Evolutionary conservation across 64 coral and sea anemone species (phyloP).

Genomic region (Stylophora pistillata): DNA sequence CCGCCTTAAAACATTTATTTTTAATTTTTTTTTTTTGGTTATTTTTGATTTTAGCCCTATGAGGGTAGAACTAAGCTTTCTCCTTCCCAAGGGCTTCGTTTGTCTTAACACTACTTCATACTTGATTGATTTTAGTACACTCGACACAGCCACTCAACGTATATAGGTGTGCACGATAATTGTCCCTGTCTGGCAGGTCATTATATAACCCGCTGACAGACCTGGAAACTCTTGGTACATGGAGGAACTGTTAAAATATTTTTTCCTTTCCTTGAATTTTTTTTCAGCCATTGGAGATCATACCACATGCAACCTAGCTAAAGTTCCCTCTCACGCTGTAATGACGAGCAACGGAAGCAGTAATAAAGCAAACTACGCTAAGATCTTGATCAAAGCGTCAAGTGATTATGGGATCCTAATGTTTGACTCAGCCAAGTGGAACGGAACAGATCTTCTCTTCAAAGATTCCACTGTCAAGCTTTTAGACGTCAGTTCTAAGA

Average conservation of each 20-base stretch:
- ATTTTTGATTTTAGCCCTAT: too few relatives aligned
- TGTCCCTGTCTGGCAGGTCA: too few relatives aligned
- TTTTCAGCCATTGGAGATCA: background rate
- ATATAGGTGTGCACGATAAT: too few relatives aligned
- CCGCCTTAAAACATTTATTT: background rate
- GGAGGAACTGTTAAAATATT: too few relatives aligned
- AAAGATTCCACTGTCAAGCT: conserved; percentile 64
- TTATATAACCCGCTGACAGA: too few relatives aligned
- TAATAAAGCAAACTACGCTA: background rate
- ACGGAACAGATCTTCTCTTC: conserved; percentile 48
- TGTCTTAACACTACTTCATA: too few relatives aligned
- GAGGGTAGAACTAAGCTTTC: too few relatives aligned
- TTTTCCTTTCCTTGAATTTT: too few relatives aligned
- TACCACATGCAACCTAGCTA: background rate
- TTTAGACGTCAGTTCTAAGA: conserved; percentile 12
- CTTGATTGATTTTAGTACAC: too few relatives aligned
- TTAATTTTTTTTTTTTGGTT: background rate
- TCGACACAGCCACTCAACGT: too few relatives aligned
- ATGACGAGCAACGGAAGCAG: background rate
- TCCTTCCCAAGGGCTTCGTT: too few relatives aligned
- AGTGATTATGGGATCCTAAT: background rate
- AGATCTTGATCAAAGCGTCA: background rate
- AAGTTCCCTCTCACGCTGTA: conserved; percentile 19
- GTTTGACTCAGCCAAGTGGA: background rate
- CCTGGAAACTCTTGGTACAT: background rate